phyloP scores from a whole-genome alignment of 2,888 invertebrate species.

The Standfussiana lucernea region DNA sequence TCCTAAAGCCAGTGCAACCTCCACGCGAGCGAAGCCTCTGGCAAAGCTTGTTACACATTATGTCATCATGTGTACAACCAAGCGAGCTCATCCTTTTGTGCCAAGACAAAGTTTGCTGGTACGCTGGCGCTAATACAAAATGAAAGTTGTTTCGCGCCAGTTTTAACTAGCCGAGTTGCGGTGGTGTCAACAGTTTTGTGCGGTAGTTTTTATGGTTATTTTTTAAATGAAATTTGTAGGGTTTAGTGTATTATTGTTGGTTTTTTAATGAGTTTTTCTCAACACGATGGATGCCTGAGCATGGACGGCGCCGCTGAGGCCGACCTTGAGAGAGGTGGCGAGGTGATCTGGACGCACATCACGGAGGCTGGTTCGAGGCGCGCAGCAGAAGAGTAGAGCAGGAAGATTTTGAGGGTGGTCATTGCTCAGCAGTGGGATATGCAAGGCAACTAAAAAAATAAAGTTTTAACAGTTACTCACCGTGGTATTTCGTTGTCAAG shows the following conservation, averaged over 20 bases:
- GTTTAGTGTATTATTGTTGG: background rate
- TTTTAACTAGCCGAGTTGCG: constrained; percentile 37
- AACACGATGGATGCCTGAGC: too few species aligned
- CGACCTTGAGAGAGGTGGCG: too few species aligned
- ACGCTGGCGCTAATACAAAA: constrained; percentile 21
- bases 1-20: background rate
- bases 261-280: background rate
- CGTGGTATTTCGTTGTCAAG: background rate
- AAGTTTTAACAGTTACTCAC: background rate
- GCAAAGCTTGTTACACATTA: background rate
- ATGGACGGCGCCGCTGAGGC: too few species aligned
- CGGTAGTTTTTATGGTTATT: background rate
- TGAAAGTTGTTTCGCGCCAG: constrained; percentile 30
- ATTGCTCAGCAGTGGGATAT: too few species aligned
- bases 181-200: constrained; percentile 7
- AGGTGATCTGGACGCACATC: too few species aligned
- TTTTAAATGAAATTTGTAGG: background rate
- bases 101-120: constrained; percentile 18
- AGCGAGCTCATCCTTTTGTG: constrained; percentile 34
- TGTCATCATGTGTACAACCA: background rate
- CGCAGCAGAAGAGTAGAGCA: too few species aligned
- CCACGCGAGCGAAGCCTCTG: background rate
- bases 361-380: too few species aligned
- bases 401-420: too few species aligned
- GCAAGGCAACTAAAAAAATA: too few species aligned